Percentiles rank a stretch among this genome's conserved stretches.
These are phyloP conservation scores for Zele albiditarsus DNA, from an alignment of 2,888 invertebrate species.

Conservation along the genomic window DNA sequence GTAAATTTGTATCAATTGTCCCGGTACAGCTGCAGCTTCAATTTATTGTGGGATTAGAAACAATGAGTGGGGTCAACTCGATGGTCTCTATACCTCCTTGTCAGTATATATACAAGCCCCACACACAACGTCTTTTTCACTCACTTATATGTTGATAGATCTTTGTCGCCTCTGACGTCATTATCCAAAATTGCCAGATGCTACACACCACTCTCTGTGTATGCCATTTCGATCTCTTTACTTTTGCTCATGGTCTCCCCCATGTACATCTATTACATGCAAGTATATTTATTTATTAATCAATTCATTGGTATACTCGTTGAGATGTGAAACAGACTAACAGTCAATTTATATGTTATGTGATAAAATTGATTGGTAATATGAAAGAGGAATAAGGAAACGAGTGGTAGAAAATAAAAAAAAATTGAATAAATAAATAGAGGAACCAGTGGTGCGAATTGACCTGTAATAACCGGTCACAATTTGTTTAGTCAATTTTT, in stretches of 20 bases:
- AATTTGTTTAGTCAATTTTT: no score
- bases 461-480: no score
- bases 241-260: neutral
- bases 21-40: slow-evolving; percentile 69
- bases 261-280: neutral
- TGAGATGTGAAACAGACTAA: slow-evolving; percentile 6
- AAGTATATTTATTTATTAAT: slow-evolving; percentile 17
- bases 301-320: slow-evolving; percentile 19
- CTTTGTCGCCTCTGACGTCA: slow-evolving; percentile 25
- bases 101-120: slow-evolving; percentile 57
- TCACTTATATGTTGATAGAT: slow-evolving; percentile 5
- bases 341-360: neutral
- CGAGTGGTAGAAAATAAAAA: neutral
- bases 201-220: neutral
- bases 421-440: neutral
- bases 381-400: neutral
- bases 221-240: slow-evolving; percentile 3
- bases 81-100: slow-evolving; percentile 64
- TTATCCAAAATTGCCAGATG: slow-evolving; percentile 31
- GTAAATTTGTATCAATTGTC: slow-evolving; percentile 72
- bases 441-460: no score
- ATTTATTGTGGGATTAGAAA: slow-evolving; percentile 73
- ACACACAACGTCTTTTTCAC: slow-evolving; percentile 21
- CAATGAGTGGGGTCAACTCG: slow-evolving; percentile 71
- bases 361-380: neutral